Percentiles rank a stretch among this genome's conserved stretches.
Conservation (phyloP, 2,888 invertebrate species). For the Saturnia japonica region DNA sequence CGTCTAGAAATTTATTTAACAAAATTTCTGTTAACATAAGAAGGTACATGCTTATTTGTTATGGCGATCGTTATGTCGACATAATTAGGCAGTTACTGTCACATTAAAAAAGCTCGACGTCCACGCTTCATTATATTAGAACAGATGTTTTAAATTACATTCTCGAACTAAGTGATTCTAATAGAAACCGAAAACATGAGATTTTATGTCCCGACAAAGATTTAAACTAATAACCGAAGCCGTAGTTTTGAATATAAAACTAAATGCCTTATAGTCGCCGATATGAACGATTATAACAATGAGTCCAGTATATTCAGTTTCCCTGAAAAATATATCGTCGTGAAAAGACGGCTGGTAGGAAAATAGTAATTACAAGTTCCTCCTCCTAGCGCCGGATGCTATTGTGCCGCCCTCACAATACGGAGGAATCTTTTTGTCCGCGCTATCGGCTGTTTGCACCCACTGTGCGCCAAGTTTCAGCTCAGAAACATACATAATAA, state of each 20-base stretch:
- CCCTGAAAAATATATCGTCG: constrained; percentile 70
- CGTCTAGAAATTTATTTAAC: constrained; percentile 41
- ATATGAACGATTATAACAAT: constrained; percentile 60
- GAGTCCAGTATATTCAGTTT: constrained; percentile 63
- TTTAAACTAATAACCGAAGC: not conserved
- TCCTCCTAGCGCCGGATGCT: constrained; percentile 57
- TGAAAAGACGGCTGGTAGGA: constrained; percentile 74
- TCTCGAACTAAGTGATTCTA: constrained; percentile 2
- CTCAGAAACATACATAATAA: constrained; percentile 40
- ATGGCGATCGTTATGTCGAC: constrained; percentile 24
- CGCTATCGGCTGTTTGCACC: constrained; percentile 77
- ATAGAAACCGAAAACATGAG: not conserved
- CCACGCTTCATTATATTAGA: constrained; percentile 18
- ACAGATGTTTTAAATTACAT: constrained; percentile 11
- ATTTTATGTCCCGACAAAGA: not conserved
- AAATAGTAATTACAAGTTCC: constrained; percentile 81
- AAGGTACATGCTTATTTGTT: constrained; percentile 24
- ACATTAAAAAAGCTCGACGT: constrained; percentile 22
- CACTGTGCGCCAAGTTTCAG: constrained; percentile 51
- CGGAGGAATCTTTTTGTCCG: constrained; percentile 79
- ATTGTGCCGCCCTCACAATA: constrained; percentile 75
- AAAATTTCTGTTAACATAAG: constrained; percentile 29
- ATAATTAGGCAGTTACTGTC: constrained; percentile 26
- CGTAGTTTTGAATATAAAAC: not conserved
- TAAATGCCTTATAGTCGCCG: constrained; percentile 35